Evolutionary conservation across 37 sponge, comb jelly and placozoan genomes (phyloP).

Genomic region (Trichoplax adhaerens): DNA sequence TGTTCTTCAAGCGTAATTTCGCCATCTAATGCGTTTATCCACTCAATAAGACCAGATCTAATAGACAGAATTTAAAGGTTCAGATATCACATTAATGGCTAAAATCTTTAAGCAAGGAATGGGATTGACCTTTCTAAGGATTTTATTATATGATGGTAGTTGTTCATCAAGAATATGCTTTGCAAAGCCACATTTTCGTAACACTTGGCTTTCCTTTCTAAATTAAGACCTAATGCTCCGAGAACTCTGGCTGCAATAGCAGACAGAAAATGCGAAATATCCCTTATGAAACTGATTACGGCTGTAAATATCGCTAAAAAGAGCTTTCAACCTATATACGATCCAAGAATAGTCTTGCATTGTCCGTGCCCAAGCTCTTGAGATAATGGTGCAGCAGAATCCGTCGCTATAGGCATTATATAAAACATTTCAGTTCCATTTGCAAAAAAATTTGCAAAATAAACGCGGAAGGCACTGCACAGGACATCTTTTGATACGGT

Average conservation of each 20-base stretch:
- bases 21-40: constrained; percentile 23
- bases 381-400: no score
- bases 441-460: no score
- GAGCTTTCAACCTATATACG: no score
- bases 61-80: neutral
- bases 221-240: constrained; percentile 46
- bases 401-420: no score
- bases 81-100: no score
- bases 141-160: constrained; percentile 64
- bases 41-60: constrained; percentile 38
- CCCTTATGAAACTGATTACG: no score
- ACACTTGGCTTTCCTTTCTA: constrained; percentile 55
- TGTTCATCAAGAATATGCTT: constrained; percentile 71
- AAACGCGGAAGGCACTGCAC: no score
- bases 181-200: constrained; percentile 53
- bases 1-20: constrained; percentile 23
- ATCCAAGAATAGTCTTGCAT: no score
- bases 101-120: constrained; percentile 1
- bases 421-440: no score
- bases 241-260: constrained; percentile 27
- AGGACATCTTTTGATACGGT: no score
- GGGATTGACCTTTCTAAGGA: constrained; percentile 43
- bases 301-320: no score
- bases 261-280: neutral
- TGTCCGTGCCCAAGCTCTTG: no score